Base-by-base conservation (phyloP, 2,888 invertebrate species). In the Cenopis cana region DNA sequence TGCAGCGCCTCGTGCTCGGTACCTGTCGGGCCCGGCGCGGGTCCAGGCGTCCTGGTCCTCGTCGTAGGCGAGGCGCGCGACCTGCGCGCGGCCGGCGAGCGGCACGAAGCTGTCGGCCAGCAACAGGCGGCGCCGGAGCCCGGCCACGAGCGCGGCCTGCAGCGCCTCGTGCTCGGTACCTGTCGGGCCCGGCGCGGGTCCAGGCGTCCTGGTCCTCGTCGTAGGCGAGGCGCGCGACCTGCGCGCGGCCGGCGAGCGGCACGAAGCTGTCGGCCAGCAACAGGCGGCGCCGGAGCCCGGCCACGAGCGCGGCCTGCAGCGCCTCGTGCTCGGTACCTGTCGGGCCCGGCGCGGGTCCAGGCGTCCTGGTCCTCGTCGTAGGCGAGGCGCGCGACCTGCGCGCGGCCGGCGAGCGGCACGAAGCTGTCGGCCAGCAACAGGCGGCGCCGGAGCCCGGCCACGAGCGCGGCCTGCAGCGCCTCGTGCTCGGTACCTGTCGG, bases 121-220 rank as follows among this genome's bases (percentile, higher is more conserved):
- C 50, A 52, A 20, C 20, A 52, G 50, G 18, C 50, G 50, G 1
- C 50, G 50, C 9, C 50, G 50, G 20, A 52, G 50, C 18, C 50
- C 50, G 1, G 98, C 97, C 69, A 98, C 96, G 60, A 98, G 93
- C 82, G 96, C 87, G 98, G 97, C 71, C 99, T 95, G 69, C 88
- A 85, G 83, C 88, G 50, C 10, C 10, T 10, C 38, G 75, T 57
- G 11, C 8, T 29, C 14, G 1, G 5, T 29, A 65, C 65, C 65
- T 65, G 62, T 57, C 85, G 24, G 54, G 54, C 54, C 24, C 54
- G 54, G 54, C 54, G 5, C 29, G 12, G 24, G 54, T 54, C 54
- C 54, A 54, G 24, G 24, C 24, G 38, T 38, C 38, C 38, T 38
- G 38, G 38, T 38, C 38, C 11, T 38, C 38, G 54, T 54, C 54